Conservation (phyloP, 2,888 invertebrate species). For the Chironomus tentans region DNA sequence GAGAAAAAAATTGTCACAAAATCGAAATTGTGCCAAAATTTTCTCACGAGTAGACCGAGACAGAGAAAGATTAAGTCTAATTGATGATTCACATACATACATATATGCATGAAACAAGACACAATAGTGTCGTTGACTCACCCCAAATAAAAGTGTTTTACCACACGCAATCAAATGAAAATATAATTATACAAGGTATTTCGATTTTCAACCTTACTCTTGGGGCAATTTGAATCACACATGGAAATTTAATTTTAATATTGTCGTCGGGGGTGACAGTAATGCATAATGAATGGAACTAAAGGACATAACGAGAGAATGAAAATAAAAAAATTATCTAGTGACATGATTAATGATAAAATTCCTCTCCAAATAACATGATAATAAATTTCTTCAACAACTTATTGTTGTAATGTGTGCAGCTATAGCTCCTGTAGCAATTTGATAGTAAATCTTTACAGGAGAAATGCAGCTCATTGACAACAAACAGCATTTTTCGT, state of each 20-base stretch:
- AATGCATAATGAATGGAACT: not conserved
- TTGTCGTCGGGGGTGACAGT: not conserved
- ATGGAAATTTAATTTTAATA: not conserved
- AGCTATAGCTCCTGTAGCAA: not conserved
- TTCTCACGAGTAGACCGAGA: constrained; percentile 24
- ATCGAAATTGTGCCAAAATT: not conserved
- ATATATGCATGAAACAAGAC: not conserved
- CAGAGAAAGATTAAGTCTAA: constrained; percentile 26
- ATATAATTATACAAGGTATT: not conserved
- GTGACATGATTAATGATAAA: constrained; percentile 22
- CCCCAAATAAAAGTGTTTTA: not conserved
- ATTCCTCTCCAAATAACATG: not conserved
- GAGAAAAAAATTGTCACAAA: no score
- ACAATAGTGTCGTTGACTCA: not conserved
- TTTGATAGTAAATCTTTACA: not conserved
- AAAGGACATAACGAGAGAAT: not conserved
- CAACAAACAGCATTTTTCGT: not conserved
- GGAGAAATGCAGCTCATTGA: no score
- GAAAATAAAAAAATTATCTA: not conserved
- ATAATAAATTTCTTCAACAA: not conserved
- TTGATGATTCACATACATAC: constrained; percentile 18
- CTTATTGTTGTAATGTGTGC: not conserved
- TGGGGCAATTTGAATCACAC: not conserved
- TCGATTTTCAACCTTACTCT: not conserved
- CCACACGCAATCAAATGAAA: not conserved